Conservation (phyloP, 2,113 vertebrate species). For the Pollachius pollachius region DNA sequence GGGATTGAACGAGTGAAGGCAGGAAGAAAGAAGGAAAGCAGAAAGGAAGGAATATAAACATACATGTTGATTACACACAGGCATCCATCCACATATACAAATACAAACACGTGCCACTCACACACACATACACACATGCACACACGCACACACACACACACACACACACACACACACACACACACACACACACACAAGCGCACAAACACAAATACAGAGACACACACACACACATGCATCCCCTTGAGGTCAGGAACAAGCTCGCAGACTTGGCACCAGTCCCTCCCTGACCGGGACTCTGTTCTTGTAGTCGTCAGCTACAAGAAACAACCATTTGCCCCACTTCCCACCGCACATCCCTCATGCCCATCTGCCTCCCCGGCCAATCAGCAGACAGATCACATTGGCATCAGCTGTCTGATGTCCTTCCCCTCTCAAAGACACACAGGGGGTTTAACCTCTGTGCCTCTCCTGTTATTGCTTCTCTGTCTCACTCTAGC, state of each 20-base stretch:
- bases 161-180: no score
- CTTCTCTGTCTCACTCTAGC: neutral
- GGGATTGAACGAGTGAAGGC: neutral
- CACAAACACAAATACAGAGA: neutral
- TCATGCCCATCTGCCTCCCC: neutral
- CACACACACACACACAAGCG: no score
- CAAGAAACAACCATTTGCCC: neutral
- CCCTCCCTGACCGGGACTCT: neutral
- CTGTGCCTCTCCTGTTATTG: neutral
- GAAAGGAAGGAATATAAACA: neutral
- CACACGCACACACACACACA: no score
- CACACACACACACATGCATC: neutral
- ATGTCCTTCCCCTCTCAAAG: neutral
- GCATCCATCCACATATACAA: no score
- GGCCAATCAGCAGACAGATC: neutral
- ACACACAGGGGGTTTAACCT: neutral
- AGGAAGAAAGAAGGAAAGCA: neutral
- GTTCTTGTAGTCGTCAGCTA: neutral
- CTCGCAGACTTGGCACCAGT: neutral
- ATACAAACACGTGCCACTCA: no score
- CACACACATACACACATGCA: neutral
- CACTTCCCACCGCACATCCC: neutral
- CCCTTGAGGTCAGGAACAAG: constrained; percentile 1
- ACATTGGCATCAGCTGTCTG: neutral
- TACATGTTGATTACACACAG: no score